Evolutionary conservation across 2,113 vertebrate species (phyloP), one percentile per base, ranked within the genome.

Genomic region (Pseudorasbora parva): DNA sequence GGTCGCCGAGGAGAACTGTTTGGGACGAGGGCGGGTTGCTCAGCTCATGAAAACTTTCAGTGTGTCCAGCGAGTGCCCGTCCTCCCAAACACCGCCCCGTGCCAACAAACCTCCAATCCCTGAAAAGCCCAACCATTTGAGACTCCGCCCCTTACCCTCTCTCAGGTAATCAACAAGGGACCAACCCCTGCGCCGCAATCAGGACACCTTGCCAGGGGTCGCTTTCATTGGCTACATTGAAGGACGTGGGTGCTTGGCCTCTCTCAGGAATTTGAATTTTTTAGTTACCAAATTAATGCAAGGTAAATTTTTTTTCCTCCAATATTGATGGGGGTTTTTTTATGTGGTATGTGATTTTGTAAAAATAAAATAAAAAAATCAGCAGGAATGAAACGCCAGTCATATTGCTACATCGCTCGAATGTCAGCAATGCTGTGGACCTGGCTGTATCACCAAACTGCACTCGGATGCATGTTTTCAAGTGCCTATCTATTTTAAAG

Each of bases 1-100:
- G 66, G 86, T 57, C 10, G 76, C 23, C 14, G 12, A 49, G 43
- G 27, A 85, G 1, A 54, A 49, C 25, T 84, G 85, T 4, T 60
- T 87, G 21, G 91, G 92, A 69, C 90, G 90, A 1, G 92, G 94
- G 59, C 91, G 94, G 0, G 94, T 95, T 81, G 94, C 94, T 73
- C 91, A 93, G 88, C 91, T 95, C 82, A 93, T 91, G 92, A 94
- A 94, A 90, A 92, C 87, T 86, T 95, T 95, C 78, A 93, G 86
- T 23, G 64, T 30, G 0, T 84, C 91, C 9, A 72, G 25, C 54
- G 19, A 87, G 17, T 49, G 76, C 11, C 9, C 85, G 37, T 71
- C 89, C 15, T 4, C 89, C 27, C 89, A 91, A 23, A 51, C 85
- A 25, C 51, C 87, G 0, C 2, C 83, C 0, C 89, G 90, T 19